These are phyloP conservation scores for Clarias batrachus DNA, from an alignment of 2,113 vertebrate genomes.

Conservation along the genomic window DNA sequence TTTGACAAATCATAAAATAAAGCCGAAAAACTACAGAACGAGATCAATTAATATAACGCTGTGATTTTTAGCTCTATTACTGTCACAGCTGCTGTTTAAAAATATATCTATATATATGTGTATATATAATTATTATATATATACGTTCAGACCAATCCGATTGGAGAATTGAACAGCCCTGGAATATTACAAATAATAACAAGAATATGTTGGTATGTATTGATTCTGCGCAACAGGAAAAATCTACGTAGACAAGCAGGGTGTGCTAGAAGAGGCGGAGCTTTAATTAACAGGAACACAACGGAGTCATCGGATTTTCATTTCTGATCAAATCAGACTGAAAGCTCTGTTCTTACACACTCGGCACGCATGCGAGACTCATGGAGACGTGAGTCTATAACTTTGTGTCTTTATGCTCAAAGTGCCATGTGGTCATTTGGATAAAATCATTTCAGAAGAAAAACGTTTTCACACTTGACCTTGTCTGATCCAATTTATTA, in stretches of 20 bases:
- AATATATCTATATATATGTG: background rate
- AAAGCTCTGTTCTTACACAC: background rate
- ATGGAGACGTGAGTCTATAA: too few relatives aligned
- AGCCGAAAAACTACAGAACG: too few relatives aligned
- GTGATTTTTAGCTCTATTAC: background rate
- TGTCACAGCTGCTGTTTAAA: background rate
- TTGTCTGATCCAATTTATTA: background rate
- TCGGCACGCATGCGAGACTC: background rate
- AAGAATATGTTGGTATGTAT: background rate
- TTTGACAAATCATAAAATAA: too few relatives aligned
- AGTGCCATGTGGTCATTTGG: background rate
- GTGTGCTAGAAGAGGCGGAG: background rate
- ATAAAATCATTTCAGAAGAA: background rate
- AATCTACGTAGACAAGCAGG: background rate
- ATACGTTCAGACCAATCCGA: background rate
- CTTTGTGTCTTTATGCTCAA: background rate
- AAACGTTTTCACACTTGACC: background rate
- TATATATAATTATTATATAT: too few relatives aligned
- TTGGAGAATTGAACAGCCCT: background rate
- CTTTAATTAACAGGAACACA: background rate
- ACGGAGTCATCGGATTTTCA: background rate
- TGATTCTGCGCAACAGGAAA: background rate
- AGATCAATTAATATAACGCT: too few relatives aligned
- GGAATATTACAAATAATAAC: background rate
- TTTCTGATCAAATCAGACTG: background rate